Evolutionary conservation across 2,888 invertebrate species (phyloP).

Genomic region (Patella ulyssiponensis): DNA sequence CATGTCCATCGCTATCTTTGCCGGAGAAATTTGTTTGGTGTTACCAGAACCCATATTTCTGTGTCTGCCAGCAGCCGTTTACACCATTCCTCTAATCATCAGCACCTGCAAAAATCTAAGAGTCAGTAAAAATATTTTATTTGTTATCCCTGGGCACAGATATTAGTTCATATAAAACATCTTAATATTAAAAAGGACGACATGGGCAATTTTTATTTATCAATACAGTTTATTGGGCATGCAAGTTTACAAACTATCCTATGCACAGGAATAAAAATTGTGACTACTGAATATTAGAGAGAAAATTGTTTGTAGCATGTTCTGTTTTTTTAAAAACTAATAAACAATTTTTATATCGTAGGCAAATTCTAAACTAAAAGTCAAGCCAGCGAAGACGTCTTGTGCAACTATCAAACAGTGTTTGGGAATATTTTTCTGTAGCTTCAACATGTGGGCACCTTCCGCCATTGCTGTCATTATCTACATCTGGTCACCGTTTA

Average conservation of each 20-base stretch:
- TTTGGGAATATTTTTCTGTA: slow-evolving; percentile 32
- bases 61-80: slow-evolving; percentile 43
- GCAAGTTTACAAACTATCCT: no score
- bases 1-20: slow-evolving; percentile 42
- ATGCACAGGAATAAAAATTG: no score
- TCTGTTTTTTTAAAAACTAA: no score
- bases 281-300: no score
- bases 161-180: no score
- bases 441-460: slow-evolving; percentile 31
- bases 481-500: slow-evolving; percentile 36
- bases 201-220: no score
- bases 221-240: no score
- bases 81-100: slow-evolving; percentile 33
- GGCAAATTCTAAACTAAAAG: background rate
- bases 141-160: no score
- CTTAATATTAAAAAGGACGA: no score
- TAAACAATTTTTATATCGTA: background rate
- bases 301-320: no score
- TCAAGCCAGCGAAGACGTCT: slow-evolving; percentile 1
- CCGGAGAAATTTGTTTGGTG: slow-evolving; percentile 44
- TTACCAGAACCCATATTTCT: slow-evolving; percentile 47
- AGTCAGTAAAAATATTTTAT: slow-evolving; percentile 19
- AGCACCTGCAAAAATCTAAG: slow-evolving; percentile 19
- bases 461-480: slow-evolving; percentile 37
- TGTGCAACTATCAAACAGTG: slow-evolving; percentile 28